Base-by-base conservation (phyloP, 2,113 vertebrate genomes). In the Amphilophus citrinellus region DNA sequence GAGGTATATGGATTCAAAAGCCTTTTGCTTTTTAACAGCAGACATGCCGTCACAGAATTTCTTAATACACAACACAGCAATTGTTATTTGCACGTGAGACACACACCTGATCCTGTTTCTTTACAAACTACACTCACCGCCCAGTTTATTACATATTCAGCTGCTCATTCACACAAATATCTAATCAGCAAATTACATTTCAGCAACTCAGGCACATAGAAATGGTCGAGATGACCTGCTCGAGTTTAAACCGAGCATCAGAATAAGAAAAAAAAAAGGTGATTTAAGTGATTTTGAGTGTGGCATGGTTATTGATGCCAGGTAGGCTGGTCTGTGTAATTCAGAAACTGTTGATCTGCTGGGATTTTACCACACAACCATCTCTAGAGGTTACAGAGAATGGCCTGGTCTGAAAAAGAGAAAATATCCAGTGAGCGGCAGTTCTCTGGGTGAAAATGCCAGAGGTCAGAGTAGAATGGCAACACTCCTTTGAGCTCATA, bases 271-370 rank as follows among this genome's bases (percentile, higher is more conserved):
- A 66, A 24, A 39, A 47, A 27, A 47, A 27, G 8, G 39, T 42
- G 65, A 71, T 47, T 47, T 18, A 68, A 68, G 65, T 50, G 42
- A 68, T 71, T 71, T 27, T 71, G 44, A 7, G 17, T 50, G 24
- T 71, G 44, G 18, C 44, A 30, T 71, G 24, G 44, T 71, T 53
- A 44, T 30, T 71, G 42, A 42, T 71, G 42, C 65, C 66, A 47
- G 66, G 50, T 22, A 5, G 66, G 24, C 44, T 50, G 24, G 44
- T 71, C 66, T 71, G 66, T 30, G 24, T 44, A 53, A 50, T 53
- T 71, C 65, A 71, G 65, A 71, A 71, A 71, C 65, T 20, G 65
- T 50, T 71, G 42, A 15, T 71, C 65, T 71, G 3, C 47, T 71
- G 65, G 65, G 65, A 71, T 50, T 71, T 50, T 50, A 15, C 37